Conservation (phyloP, 2,113 vertebrate species). For the Scomber colias region DNA sequence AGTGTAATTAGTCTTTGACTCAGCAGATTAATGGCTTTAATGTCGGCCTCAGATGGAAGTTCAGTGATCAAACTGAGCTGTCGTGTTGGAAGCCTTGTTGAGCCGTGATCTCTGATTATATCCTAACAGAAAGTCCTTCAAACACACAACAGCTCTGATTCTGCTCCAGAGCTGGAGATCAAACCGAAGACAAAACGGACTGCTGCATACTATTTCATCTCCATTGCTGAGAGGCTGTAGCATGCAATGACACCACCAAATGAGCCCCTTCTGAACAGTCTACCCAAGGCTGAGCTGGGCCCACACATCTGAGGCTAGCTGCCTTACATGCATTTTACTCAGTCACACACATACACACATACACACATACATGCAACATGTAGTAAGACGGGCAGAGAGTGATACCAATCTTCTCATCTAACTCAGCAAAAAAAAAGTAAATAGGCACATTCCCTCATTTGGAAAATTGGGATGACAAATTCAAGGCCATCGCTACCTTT, state of each 20-base stretch:
- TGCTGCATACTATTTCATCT: neutral
- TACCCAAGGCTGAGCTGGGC: neutral
- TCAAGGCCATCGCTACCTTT: too few relatives aligned
- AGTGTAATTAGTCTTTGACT: neutral
- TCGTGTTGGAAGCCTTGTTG: neutral
- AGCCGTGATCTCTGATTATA: neutral
- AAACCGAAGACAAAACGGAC: neutral
- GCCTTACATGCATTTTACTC: too few relatives aligned
- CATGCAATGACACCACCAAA: neutral
- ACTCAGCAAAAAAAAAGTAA: too few relatives aligned
- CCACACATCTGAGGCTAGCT: neutral
- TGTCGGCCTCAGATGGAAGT: neutral
- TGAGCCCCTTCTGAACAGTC: neutral
- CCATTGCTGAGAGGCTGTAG: too few relatives aligned
- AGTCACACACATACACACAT: too few relatives aligned
- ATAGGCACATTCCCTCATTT: too few relatives aligned
- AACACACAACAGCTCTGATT: neutral
- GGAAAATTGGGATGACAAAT: too few relatives aligned
- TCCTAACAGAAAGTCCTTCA: slow-evolving; percentile 5
- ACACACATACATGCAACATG: neutral
- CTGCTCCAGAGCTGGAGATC: neutral
- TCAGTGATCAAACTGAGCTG: neutral
- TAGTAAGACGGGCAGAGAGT: neutral
- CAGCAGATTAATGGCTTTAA: neutral
- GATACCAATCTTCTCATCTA: too few relatives aligned